Base-by-base conservation (phyloP, 2,888 invertebrate species). In the Iphiclides podalirius region DNA sequence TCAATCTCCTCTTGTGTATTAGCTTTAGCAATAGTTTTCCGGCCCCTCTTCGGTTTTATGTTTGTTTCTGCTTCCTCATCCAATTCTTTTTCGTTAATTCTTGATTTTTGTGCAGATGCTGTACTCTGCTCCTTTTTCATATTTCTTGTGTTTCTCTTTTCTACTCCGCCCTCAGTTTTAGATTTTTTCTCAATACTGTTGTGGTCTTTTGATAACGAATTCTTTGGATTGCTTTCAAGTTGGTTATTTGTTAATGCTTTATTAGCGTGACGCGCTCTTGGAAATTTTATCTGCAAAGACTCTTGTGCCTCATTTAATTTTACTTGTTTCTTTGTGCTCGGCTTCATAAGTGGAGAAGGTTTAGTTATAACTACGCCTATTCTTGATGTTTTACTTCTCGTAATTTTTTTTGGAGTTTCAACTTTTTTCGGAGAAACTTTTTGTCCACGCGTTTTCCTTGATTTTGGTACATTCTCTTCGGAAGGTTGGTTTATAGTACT, bases 311-410 rank as follows among this genome's bases (percentile, higher is more conserved):
- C 14, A 9, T 35, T 35, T 4, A 17, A 43, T 33, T 52, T 33
- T 17, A 17, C 33, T n/a, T 52, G 52, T 48, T 55, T 59, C 12
- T 41, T 47, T 15, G 59, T 45, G 33, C 53, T 60, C 1, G 77
- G 73, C 52, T 76, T 75, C 9, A 66, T 1, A 35, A 64, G 58
- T 0, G 35, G 43, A 8, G 35, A 43, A 13, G 17, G 37, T 45
- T 38, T 45, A 2, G n/a, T 31, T 12, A 45, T 43, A 35, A 43
- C 33, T 9, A 36, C 17, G 16, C n/a, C 11, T 7, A 0, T 11
- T 16, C 36, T 44, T 8, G 14, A 7, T 7, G 15, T 23, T 36
- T 44, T 44, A 8, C 17, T 33, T 28, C 44, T 44, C 0, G 44
- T 15, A 6, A 12, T 11, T 28, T 28, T 28, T n/a, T 36, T 36